Base-by-base conservation (phyloP, 2,113 vertebrate species). In the Lutjanus erythropterus region DNA sequence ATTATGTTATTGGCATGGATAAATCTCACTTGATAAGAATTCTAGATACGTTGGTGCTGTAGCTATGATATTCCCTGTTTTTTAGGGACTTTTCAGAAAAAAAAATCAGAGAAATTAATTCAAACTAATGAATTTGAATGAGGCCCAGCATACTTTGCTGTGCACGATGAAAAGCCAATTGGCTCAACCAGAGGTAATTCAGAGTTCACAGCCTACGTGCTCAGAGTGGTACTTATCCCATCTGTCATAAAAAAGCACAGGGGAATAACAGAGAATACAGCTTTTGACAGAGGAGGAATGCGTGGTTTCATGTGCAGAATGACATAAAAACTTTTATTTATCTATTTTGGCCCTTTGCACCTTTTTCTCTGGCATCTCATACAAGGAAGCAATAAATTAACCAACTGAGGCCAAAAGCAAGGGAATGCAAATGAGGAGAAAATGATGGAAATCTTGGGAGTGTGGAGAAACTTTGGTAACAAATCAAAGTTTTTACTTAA, bases 161-260 rank as follows among this genome's bases (percentile, higher is more conserved):
- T 61, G 56, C 71, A 27, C 37, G 35, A 76, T 88, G 78, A 92
- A 89, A 80, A 84, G 82, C 76, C 82, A 81, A 86, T 72, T 83
- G 77, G 81, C 88, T 79, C 37, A 31, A 87, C 29, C 78, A 79
- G 83, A 89, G 90, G 89, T 91, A 86, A 92, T 80, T 64, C 86
- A 91, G 84, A 90, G 90, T 93, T 93, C 90, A 93, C 79, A 69
- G 88, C 71, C 85, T 65, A 61, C 53, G 55, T 91, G 87, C 83
- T 86, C 80, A 64, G 75, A 75, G 87, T 85, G 75, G 84, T 81
- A 85, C 84, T 75, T 33, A 47, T 69, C 65, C 84, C 78, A 90
- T 87, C 86, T 80, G 80, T 85, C 84, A 89, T 81, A 31, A 62
- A 77, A 81, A 56, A 52, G 52, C 64, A 78, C 29, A 21, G 71